A percentile compares a stretch with the other conserved stretches of the same genome.
Conservation (phyloP, 2,797 vertebrate species). For the Mus minutoides region DNA sequence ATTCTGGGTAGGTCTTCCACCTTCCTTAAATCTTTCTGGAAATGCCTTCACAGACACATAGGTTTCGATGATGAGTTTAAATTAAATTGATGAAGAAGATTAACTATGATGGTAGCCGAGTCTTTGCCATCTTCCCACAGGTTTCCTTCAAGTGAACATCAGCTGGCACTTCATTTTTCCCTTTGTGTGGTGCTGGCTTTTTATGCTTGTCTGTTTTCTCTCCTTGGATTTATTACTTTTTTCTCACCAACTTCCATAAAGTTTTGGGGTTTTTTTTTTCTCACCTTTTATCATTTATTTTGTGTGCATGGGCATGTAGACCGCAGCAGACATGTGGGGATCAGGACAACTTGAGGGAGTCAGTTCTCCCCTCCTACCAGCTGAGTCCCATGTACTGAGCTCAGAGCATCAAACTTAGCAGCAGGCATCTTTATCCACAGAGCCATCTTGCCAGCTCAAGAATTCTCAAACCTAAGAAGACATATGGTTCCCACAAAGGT, state of each 20-base stretch:
- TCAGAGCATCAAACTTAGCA: neutral
- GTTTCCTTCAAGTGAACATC: neutral
- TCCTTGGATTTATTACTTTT: neutral
- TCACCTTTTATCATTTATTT: neutral
- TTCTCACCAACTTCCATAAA: neutral
- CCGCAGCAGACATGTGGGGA: neutral
- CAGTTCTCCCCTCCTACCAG: neutral
- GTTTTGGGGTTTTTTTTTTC: neutral
- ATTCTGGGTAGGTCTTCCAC: neutral
- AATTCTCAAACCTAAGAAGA: neutral
- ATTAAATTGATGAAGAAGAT: neutral
- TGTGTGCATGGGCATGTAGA: neutral
- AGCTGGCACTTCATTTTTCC: neutral
- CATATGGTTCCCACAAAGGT: neutral
- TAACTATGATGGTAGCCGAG: neutral
- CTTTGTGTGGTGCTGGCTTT: neutral
- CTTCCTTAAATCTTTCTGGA: neutral
- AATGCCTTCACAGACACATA: neutral
- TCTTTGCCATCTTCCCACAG: neutral
- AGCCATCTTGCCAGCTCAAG: neutral
- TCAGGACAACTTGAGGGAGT: neutral
- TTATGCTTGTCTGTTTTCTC: neutral
- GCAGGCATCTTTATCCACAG: neutral
- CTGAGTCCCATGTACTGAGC: neutral
- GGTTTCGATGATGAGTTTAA: neutral